Evolutionary conservation across 2,797 vertebrate genomes (phyloP).

Genomic region (Chrosomus eos): DNA sequence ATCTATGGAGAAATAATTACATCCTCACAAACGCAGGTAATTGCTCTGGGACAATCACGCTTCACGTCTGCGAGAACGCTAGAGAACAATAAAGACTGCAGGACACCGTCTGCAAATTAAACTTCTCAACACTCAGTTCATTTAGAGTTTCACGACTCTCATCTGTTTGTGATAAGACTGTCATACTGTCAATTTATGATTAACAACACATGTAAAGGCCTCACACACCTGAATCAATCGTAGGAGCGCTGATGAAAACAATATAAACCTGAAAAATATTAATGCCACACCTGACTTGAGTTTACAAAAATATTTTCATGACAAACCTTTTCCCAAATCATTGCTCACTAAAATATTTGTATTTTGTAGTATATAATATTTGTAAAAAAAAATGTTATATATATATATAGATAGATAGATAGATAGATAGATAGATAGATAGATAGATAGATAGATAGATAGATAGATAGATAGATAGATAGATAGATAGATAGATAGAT

Average conservation of each 20-base stretch:
- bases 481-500: too few species aligned
- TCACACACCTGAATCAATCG: background rate
- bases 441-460: too few species aligned
- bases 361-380: too few species aligned
- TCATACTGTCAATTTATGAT: background rate
- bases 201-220: background rate
- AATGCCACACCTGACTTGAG: background rate
- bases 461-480: too few species aligned
- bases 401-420: too few species aligned
- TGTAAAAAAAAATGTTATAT: too few species aligned
- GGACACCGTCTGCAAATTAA: background rate
- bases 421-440: too few species aligned
- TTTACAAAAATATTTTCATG: background rate
- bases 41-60: constrained; percentile 60
- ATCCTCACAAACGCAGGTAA: constrained; percentile 60
- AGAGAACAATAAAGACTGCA: constrained; percentile 26
- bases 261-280: too few species aligned
- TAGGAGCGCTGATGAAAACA: background rate
- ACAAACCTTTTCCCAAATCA: background rate
- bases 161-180: background rate
- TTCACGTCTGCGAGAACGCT: constrained; percentile 44
- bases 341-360: background rate
- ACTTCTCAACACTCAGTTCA: background rate
- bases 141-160: background rate
- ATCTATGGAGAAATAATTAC: constrained; percentile 66